These are phyloP conservation scores for Cheilosia vulpina DNA, from an alignment of 2,888 invertebrate species.

Conservation along the genomic window DNA sequence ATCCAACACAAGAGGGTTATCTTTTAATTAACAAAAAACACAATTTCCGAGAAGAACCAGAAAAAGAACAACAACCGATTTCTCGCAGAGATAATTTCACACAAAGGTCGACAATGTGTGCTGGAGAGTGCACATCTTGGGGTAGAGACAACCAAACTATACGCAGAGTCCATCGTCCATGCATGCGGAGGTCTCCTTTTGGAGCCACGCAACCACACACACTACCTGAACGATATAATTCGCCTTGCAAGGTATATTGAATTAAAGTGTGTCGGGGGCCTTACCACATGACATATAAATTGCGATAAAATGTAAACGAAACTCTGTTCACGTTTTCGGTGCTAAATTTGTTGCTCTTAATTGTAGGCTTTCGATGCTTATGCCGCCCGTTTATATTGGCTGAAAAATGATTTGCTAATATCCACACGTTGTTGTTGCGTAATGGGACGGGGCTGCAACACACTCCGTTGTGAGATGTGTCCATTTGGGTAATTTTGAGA, in stretches of 20 bases:
- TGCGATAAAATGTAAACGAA: conserved; percentile 36
- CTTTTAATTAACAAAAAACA: conserved; percentile 68
- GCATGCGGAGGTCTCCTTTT: conserved; percentile 3
- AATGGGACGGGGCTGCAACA: conserved; percentile 15
- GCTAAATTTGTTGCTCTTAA: conserved; percentile 71
- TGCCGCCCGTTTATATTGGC: conserved; percentile 23
- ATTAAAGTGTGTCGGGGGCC: conserved; percentile 61
- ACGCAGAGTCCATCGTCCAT: not conserved
- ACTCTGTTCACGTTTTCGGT: conserved; percentile 62
- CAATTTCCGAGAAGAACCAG: conserved; percentile 35
- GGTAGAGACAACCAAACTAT: conserved; percentile 11
- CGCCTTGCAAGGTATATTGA: conserved; percentile 43
- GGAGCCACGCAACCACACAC: not conserved
- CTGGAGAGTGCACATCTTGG: conserved; percentile 5
- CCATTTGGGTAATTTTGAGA: conserved; percentile 29
- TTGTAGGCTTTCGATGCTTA: conserved; percentile 40
- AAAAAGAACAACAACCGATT: conserved; percentile 30
- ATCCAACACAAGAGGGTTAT: conserved; percentile 22
- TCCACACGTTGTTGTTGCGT: conserved; percentile 42
- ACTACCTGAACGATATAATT: conserved; percentile 15
- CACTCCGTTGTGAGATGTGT: conserved; percentile 15
- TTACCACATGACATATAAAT: conserved; percentile 70
- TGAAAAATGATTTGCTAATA: conserved; percentile 54
- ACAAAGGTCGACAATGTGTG: conserved; percentile 35
- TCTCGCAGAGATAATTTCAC: conserved; percentile 56